Evolutionary conservation across 2,888 invertebrate genomes (phyloP).

Genomic region (Drosophila subsilvestris): DNA sequence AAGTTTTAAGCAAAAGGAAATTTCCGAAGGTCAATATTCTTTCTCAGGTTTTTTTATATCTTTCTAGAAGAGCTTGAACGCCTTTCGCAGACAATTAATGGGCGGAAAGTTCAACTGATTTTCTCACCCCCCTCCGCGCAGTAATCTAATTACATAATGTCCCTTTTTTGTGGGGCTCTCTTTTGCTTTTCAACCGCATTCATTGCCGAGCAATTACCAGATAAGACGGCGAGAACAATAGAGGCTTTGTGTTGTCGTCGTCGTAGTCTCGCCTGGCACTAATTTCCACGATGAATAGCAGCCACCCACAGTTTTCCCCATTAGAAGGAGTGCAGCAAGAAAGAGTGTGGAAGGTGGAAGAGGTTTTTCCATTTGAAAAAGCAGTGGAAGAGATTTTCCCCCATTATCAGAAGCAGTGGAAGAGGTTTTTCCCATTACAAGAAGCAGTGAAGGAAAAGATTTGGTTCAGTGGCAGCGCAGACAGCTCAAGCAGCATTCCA

Average conservation of each 20-base stretch:
- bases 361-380: too few relatives aligned
- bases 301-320: conserved; percentile 11
- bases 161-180: conserved; percentile 35
- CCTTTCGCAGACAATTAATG: conserved; percentile 17
- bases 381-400: too few relatives aligned
- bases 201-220: conserved; percentile 50
- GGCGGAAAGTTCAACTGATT: conserved; percentile 28
- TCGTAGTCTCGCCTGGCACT: conserved; percentile 13
- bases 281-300: conserved; percentile 32
- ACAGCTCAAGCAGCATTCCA: background rate
- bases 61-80: background rate
- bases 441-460: too few relatives aligned
- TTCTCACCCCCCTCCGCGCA: background rate
- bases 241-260: conserved; percentile 2
- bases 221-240: conserved; percentile 13
- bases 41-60: background rate
- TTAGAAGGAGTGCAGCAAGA: background rate
- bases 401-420: too few relatives aligned
- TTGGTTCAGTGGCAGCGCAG: too few relatives aligned
- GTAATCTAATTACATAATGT: conserved; percentile 46
- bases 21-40: conserved; percentile 46
- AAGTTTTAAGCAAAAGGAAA: conserved; percentile 11
- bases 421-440: too few relatives aligned
- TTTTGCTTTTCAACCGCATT: background rate
- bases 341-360: too few relatives aligned